phyloP scores from a whole-genome alignment of 2,888 invertebrate genomes.

The Euphydryas editha region DNA sequence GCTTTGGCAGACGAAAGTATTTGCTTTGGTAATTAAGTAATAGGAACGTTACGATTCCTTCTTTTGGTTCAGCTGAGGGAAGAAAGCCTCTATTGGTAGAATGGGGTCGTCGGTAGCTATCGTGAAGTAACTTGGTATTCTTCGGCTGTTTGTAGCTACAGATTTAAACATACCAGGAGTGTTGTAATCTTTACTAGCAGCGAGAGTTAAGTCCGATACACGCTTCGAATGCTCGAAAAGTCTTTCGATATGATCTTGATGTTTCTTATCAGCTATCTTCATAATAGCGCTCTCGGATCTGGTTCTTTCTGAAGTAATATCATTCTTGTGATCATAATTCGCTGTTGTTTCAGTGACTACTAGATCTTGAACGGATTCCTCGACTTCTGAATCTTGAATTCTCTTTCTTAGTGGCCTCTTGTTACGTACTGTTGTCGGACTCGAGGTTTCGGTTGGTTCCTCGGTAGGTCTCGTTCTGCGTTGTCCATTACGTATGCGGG shows the following conservation, averaged over 20 bases:
- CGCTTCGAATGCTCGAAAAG: slow-evolving; percentile 85
- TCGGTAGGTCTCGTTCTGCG: slow-evolving; percentile 71
- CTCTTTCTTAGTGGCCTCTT: slow-evolving; percentile 70
- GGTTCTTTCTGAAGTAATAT: slow-evolving; percentile 74
- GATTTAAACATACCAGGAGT: slow-evolving; percentile 89
- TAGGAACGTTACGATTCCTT: slow-evolving; percentile 76
- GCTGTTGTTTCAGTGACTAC: slow-evolving; percentile 65
- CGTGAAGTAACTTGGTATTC: slow-evolving; percentile 87
- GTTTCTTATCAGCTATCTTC: slow-evolving; percentile 83
- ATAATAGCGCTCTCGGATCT: slow-evolving; percentile 81
- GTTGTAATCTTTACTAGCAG: slow-evolving; percentile 88
- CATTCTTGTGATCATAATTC: slow-evolving; percentile 59
- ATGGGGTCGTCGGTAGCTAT: slow-evolving; percentile 91
- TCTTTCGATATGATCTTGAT: slow-evolving; percentile 69
- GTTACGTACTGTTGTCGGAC: slow-evolving; percentile 54
- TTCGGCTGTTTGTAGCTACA: slow-evolving; percentile 84
- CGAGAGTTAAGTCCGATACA: slow-evolving; percentile 89
- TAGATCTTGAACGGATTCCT: slow-evolving; percentile 72
- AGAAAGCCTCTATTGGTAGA: slow-evolving; percentile 91
- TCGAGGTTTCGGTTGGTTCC: slow-evolving; percentile 62
- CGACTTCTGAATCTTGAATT: slow-evolving; percentile 67
- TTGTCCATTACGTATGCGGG: slow-evolving; percentile 69
- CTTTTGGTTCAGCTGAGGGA: slow-evolving; percentile 87
- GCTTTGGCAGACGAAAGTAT: slow-evolving; percentile 77
- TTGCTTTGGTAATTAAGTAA: slow-evolving; percentile 63